A percentile compares a stretch with the other conserved stretches of the same genome.
Conservation (phyloP, 2,797 vertebrate genomes). For the Rhinoraja longicauda region DNA sequence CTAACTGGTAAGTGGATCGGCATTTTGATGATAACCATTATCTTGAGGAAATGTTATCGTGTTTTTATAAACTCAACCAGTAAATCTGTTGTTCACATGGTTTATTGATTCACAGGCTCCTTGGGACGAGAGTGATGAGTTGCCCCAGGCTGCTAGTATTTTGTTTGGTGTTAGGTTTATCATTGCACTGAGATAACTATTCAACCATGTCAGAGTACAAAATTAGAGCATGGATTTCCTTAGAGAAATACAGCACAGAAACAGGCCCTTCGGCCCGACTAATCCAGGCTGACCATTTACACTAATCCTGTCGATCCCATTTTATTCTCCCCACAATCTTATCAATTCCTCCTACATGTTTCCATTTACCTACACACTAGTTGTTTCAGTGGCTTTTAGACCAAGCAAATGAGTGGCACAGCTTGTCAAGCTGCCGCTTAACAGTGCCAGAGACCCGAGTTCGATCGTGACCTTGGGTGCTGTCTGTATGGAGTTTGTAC, state of each 20-base stretch:
- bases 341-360: no score
- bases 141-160: neutral
- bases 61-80: neutral
- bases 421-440: no score
- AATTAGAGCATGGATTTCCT: neutral
- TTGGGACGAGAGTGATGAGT: neutral
- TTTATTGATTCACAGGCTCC: conserved; percentile 8
- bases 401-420: no score
- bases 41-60: neutral
- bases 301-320: no score
- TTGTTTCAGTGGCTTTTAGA: no score
- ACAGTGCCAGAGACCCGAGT: no score
- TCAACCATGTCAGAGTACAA: neutral
- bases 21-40: neutral
- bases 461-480: no score
- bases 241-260: neutral
- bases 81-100: neutral
- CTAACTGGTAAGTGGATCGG: neutral
- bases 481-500: no score
- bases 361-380: no score
- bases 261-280: neutral
- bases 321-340: no score
- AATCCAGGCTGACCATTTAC: no score
- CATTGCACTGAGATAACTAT: neutral
- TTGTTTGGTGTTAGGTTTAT: neutral